These are phyloP conservation scores for Perca flavescens DNA, from an alignment of 2,113 vertebrate genomes.

Conservation along the genomic window DNA sequence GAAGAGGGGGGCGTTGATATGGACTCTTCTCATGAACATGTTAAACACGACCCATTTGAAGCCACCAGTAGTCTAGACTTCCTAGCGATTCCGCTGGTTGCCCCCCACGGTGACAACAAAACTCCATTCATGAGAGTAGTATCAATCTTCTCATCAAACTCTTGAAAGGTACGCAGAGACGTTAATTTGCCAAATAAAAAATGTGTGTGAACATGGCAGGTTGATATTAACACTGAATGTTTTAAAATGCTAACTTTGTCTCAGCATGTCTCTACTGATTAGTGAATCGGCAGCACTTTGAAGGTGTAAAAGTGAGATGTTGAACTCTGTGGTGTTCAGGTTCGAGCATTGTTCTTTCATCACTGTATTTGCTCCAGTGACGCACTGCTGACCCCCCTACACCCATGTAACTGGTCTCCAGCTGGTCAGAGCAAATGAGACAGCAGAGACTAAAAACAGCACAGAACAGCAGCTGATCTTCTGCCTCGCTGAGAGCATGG, in stretches of 20 bases:
- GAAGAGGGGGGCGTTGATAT: too few species aligned
- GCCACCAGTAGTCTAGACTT: too few species aligned
- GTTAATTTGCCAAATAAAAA: background rate
- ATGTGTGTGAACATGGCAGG: background rate
- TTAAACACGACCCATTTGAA: too few species aligned
- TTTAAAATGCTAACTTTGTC: conserved; percentile 17
- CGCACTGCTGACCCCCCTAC: conserved; percentile 39
- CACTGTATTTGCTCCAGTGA: conserved; percentile 39
- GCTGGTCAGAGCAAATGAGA: conserved; percentile 74
- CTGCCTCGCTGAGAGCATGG: conserved; percentile 19
- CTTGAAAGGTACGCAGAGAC: background rate
- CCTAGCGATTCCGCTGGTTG: too few species aligned
- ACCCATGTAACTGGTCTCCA: conserved; percentile 50
- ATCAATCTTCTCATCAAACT: background rate
- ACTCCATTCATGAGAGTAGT: too few species aligned
- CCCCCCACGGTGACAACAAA: too few species aligned
- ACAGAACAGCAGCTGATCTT: conserved; percentile 49
- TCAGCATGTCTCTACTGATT: conserved; percentile 20
- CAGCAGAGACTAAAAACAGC: conserved; percentile 74
- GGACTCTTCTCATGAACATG: too few species aligned
- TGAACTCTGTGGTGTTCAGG: conserved; percentile 35
- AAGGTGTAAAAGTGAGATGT: conserved; percentile 52
- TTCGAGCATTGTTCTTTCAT: conserved; percentile 1
- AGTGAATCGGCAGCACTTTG: conserved; percentile 23
- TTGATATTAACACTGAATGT: background rate